Conservation (phyloP, 1,140 invertebrate species). For the Wasmannia auropunctata region DNA sequence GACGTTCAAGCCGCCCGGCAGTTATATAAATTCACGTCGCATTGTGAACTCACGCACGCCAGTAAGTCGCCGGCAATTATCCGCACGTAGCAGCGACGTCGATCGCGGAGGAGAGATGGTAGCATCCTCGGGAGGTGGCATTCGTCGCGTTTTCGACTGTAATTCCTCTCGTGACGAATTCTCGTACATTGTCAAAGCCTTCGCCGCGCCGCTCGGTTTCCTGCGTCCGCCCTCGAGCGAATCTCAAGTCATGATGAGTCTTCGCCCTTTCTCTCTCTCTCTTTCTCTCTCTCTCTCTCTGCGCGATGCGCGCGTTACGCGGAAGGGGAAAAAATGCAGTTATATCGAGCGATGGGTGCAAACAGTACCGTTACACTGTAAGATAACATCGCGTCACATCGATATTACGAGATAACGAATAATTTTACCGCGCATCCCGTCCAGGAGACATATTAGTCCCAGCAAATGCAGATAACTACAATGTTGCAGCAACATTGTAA, state of each 20-base stretch:
- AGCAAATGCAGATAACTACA: no score
- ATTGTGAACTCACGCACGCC: conserved; percentile 30
- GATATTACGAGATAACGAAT: conserved; percentile 13
- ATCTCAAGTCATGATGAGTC: neutral
- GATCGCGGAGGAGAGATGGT: neutral
- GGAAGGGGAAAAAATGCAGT: no score
- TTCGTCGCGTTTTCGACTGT: neutral
- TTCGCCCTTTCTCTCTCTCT: neutral
- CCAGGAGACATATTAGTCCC: no score
- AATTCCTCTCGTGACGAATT: neutral
- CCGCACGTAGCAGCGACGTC: conserved; percentile 35
- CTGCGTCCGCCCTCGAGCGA: neutral
- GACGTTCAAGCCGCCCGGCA: neutral
- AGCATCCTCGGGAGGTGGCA: neutral
- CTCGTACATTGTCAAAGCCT: neutral
- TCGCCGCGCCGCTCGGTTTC: neutral
- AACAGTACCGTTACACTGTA: neutral
- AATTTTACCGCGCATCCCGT: neutral
- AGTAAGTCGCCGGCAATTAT: conserved; percentile 22
- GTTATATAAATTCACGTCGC: conserved; percentile 46
- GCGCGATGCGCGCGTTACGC: neutral
- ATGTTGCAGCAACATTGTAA: no score
- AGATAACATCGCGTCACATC: neutral
- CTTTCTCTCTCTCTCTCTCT: neutral
- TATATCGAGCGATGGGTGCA: neutral